Percentiles rank a stretch among this genome's conserved stretches.
phyloP scores from a whole-genome alignment of 2,113 vertebrate species.

The Tachuris rubrigastra region DNA sequence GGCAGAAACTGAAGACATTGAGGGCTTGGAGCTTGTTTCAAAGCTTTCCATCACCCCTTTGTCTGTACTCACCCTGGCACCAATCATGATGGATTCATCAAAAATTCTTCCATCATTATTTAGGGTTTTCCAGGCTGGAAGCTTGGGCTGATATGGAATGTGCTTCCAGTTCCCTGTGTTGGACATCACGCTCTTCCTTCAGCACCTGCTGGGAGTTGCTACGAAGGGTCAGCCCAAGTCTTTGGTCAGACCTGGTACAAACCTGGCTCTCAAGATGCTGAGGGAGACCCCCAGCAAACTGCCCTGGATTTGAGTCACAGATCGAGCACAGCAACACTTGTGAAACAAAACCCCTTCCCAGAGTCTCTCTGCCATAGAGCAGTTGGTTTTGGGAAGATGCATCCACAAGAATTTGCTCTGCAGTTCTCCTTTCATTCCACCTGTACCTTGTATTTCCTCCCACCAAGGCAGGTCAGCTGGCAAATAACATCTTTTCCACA shows the following conservation, averaged over 20 bases:
- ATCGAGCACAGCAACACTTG: too few relatives aligned
- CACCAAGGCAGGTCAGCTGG: neutral
- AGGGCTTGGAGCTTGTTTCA: neutral
- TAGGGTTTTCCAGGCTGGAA: neutral
- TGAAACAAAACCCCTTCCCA: neutral
- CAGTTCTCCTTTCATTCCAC: neutral
- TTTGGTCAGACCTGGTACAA: neutral
- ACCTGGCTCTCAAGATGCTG: neutral
- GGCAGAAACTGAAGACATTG: neutral
- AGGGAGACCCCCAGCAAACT: neutral
- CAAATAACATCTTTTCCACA: neutral
- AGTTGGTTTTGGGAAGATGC: neutral
- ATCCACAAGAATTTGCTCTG: accelerated
- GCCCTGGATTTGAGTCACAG: neutral
- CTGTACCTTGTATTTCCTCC: neutral
- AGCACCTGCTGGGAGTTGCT: neutral
- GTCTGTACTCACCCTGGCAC: neutral
- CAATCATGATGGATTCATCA: neutral
- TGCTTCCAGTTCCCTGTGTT: neutral
- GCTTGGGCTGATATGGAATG: accelerated
- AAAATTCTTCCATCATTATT: neutral
- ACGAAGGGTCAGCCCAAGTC: neutral
- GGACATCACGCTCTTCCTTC: neutral
- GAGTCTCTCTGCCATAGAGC: accelerated
- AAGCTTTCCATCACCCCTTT: neutral